Base-by-base conservation (phyloP, 92 coral and sea anemone species). In the Diadumene lineata region DNA sequence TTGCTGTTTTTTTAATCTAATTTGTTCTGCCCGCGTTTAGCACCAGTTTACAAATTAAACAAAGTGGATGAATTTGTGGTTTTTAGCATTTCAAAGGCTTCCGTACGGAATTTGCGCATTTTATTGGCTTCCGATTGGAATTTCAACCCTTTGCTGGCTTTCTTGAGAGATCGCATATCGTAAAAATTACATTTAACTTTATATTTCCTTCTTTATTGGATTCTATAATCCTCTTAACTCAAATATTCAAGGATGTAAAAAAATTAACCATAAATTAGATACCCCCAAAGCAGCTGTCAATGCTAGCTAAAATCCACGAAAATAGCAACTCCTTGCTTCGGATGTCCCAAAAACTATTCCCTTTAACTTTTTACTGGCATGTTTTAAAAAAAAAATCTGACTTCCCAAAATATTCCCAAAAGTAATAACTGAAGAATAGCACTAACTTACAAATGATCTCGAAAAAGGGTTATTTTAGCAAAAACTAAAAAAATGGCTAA, bases 21-120 rank as follows among this genome's bases (percentile, higher is more conserved):
- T n/a, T 50, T 68, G 44, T 51, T 34, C 56, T 46, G 25, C 21
- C 11, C 31, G 34, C 30, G 30, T 29, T 70, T 51, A 25, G 34
- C 24, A 32, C 53, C 44, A 13, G 13, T 13, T 38, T 38, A 38
- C 48, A 38, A 38, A 38, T 6, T 13, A 6, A 4, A 13, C 13
- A 38, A 64, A 4, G n/a, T n/a, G n/a, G n/a, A n/a, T n/a, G n/a
- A n/a, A 30, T 50, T 50, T 70, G 25, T 70, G 75, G 17, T 11
- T 13, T 32, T 0, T 29, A 68, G 51, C 65, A 22, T 33, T 56
- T 72, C 23, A 57, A 56, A 31, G 77, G 77, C 32, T 56, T 72
- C 66, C 56, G 29, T 34, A 23, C 55, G 66, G 66, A 72, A 56
- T 72, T n/a, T n/a, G 67, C 56, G 77, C 77, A 72, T 16, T 72